These are phyloP conservation scores for Spongilla lacustris DNA, from an alignment of 37 sponge, comb jelly and placozoan genomes.

Conservation along the genomic window DNA sequence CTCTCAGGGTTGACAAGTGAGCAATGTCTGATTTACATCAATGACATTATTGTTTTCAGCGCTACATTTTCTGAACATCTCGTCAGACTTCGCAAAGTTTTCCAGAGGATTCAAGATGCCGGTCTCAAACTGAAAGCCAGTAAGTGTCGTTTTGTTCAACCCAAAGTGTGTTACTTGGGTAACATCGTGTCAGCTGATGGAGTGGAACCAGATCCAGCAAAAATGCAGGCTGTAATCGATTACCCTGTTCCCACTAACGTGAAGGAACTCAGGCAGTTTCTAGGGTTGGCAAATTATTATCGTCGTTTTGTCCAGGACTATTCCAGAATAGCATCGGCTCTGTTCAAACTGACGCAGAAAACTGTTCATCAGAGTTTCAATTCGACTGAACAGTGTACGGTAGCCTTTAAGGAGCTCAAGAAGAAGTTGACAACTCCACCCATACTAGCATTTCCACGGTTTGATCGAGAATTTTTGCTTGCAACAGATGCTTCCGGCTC, in stretches of 20 bases:
- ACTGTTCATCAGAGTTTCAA: not conserved
- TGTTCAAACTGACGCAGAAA: conserved; percentile 29
- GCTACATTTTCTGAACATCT: too few species aligned
- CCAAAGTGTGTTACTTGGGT: conserved; percentile 32
- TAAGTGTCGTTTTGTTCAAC: conserved; percentile 36
- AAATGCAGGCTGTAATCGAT: conserved; percentile 23
- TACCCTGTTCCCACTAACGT: conserved; percentile 38
- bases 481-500: conserved; percentile 32
- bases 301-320: conserved; percentile 27
- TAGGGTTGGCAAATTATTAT: conserved; percentile 42
- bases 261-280: conserved; percentile 30
- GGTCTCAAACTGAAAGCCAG: conserved; percentile 19
- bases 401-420: conserved; percentile 45
- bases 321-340: conserved; percentile 38
- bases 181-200: conserved; percentile 48
- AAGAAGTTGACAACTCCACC: conserved; percentile 9
- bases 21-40: too few species aligned
- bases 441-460: conserved; percentile 32
- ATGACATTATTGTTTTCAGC: too few species aligned
- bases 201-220: conserved; percentile 17
- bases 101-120: not conserved
- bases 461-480: conserved; percentile 8
- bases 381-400: conserved; percentile 18
- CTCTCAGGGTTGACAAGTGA: too few species aligned
- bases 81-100: too few species aligned